Base-by-base conservation (phyloP, 2,888 invertebrate species). In the Apodemia duryi region DNA sequence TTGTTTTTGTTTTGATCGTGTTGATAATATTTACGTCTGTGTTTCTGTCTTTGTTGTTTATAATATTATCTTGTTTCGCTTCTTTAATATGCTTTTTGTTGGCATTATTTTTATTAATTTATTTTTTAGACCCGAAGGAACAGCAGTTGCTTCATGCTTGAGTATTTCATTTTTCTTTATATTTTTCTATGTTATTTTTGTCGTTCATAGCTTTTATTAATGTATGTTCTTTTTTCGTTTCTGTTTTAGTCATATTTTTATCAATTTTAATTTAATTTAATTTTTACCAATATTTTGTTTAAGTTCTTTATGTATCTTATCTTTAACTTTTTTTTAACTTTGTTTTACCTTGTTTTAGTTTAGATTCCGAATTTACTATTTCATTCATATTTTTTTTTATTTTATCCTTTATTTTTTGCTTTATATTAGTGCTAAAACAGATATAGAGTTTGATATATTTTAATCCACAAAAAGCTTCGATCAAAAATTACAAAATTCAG, bases 51-150 rank as follows among this genome's bases (percentile, higher is more conserved):
- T 43, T 10, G 9, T 43, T 43, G 1, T 10, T 9, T 43, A 43
- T 9, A 43, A 43, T 43, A 9, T 43, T 9, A 43, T 9, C 9
- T 43, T 43, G 7, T 10, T 43, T 43, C 10, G 43, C 43, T 43
- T 43, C 29, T 0, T 57, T 54, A n/a, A 57, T 63, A 38, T 54
- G 54, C 6, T 13, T 29, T 11, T 7, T 29, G 38, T 41, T 32
- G 3, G n/a, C 41, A 43, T 9, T 43, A n/a, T 43, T 28, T 64
- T 64, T 60, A 29, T 10, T 51, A 21, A 43, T 63, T 54, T 63
- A 28, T 54, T 38, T 43, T 57, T 21, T 10, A 51, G 3, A 10
- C 51, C 54, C 29, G 52, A 41, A 29, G 54, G 11, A 28, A 29
- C 54, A 32, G 11, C 11, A 54, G 11, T 1, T 21, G 21, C 21